These are phyloP conservation scores for Isaurus tuberculatus DNA, from an alignment of 92 coral and sea anemone genomes.

Conservation along the genomic window DNA sequence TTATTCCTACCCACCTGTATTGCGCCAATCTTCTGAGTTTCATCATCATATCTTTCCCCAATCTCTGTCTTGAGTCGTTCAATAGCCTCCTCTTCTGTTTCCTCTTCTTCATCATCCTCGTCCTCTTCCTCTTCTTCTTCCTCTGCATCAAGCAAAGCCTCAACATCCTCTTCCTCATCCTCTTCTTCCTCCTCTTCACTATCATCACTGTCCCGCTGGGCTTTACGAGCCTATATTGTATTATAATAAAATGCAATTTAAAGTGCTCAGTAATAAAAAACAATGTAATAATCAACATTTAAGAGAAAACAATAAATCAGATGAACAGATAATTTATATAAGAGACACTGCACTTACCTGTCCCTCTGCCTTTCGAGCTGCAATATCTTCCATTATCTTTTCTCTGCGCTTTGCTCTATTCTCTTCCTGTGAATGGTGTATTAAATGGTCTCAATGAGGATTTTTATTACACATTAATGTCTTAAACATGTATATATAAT, in stretches of 20 bases:
- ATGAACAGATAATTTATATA: no score
- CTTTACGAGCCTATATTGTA: constrained; percentile 72
- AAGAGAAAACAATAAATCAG: no score
- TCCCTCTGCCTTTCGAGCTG: constrained; percentile 85
- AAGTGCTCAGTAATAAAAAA: not conserved
- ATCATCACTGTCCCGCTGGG: constrained; percentile 84
- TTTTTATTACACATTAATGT: no score
- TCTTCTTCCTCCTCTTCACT: constrained; percentile 91
- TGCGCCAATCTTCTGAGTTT: constrained; percentile 69
- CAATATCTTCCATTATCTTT: constrained; percentile 86
- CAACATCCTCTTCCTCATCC: constrained; percentile 89
- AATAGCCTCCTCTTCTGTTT: constrained; percentile 92
- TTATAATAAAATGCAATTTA: not conserved
- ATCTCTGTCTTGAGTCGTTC: constrained; percentile 93
- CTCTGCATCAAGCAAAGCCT: constrained; percentile 72
- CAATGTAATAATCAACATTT: no score
- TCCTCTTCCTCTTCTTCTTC: constrained; percentile 95
- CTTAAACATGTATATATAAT: no score
- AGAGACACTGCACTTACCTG: constrained; percentile 48
- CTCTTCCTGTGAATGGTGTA: constrained; percentile 65
- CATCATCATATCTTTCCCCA: constrained; percentile 93
- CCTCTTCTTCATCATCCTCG: constrained; percentile 94
- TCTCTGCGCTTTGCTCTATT: constrained; percentile 84
- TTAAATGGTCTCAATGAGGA: not conserved
- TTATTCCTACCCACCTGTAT: constrained; percentile 74